phyloP scores from a whole-genome alignment of 2,797 vertebrate species.

The Xiphorhynchus erythropygius region DNA sequence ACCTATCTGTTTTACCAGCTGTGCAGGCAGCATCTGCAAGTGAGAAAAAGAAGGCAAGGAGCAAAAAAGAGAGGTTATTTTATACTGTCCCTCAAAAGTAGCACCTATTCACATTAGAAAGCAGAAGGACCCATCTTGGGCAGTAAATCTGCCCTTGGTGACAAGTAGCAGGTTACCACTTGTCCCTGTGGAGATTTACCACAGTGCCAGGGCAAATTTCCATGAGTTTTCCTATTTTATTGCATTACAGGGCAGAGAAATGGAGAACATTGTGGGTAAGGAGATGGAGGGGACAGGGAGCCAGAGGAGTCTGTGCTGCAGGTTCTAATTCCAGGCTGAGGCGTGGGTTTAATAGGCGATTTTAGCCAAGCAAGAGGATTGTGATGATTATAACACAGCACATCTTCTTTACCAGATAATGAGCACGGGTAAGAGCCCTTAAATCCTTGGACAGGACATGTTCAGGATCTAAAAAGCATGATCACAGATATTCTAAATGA shows the following conservation, averaged over 20 bases:
- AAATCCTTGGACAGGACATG: not conserved
- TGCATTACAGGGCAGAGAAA: not conserved
- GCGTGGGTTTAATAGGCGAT: not conserved
- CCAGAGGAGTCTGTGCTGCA: not conserved
- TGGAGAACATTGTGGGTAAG: not conserved
- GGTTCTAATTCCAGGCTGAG: not conserved
- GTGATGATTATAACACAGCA: not conserved
- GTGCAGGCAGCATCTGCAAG: conserved; percentile 44
- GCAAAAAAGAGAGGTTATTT: not conserved
- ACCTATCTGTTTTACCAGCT: conserved; percentile 77
- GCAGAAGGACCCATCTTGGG: not conserved
- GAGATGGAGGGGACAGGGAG: not conserved
- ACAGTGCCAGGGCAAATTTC: not conserved
- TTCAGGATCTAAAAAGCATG: not conserved
- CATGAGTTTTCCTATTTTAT: not conserved
- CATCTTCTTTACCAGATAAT: not conserved
- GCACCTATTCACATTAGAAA: not conserved
- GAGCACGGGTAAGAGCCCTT: not conserved
- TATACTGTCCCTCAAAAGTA: not conserved
- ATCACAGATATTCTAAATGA: not conserved
- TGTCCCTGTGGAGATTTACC: not conserved
- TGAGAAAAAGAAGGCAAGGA: not conserved
- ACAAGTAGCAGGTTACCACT: not conserved
- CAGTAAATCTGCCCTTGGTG: not conserved
- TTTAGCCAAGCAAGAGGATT: not conserved